Base-by-base conservation (phyloP, 2,888 invertebrate species). In the Phortica okadai region DNA sequence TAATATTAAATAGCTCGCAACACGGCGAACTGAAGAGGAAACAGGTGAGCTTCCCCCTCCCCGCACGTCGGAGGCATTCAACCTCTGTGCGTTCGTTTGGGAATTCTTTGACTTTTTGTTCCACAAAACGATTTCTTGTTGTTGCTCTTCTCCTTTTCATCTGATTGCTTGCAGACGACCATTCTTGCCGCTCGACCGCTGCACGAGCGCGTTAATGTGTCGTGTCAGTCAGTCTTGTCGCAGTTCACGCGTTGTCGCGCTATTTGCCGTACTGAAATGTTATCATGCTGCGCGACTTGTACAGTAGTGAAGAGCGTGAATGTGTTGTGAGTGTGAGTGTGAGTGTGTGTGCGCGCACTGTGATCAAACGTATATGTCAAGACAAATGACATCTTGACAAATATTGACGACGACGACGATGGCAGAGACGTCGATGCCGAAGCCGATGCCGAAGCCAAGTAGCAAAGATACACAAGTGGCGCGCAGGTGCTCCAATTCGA, bases 341-440 rank as follows among this genome's bases (percentile, higher is more conserved):
- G n/a, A 45, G 59, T 8, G 74, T 76, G 80, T 79, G 80, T 84
- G 84, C 21, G 21, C 21, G 21, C 21, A 21, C 21, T 85, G 78
- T 90, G 90, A 90, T 90, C 89, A 89, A 90, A 89, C 88, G 89
- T 86, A 88, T 85, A 90, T 89, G 90, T 90, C 89, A 88, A 85
- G 77, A 79, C 85, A 85, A 88, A 87, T 90, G 89, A 90, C 89
- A 89, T 87, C 85, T 90, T 90, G 89, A 90, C 89, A 90, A 90
- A 90, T 90, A 89, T 88, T 89, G 89, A 90, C 89, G 85, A 87
- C 85, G 87, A 56, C 74, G 25, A 73, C 67, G 70, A 44, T 16
- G 76, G 75, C 77, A 10, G 21, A 6, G 62, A 62, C 62, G 14
- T 3, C 14, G 3, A 62, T 62, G 6, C n/a, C 16, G 21, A 1